Conservation (phyloP, 2,113 vertebrate genomes). For the Hypanus sabinus region DNA sequence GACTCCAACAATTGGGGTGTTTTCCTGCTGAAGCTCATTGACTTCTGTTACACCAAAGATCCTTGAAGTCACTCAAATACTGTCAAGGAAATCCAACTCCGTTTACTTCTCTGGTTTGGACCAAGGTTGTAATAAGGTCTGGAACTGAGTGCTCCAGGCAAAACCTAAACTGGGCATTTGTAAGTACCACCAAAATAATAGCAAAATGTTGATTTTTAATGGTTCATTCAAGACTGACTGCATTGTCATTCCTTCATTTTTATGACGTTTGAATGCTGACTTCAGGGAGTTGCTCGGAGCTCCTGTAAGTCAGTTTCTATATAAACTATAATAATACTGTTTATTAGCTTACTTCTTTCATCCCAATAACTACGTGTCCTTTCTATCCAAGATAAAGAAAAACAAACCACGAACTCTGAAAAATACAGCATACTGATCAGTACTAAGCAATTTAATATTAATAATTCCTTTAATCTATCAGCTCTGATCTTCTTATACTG, state of each 20-base stretch:
- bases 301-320: background rate
- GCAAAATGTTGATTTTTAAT: background rate
- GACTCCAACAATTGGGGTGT: no score
- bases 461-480: background rate
- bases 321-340: background rate
- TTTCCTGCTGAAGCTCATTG: no score
- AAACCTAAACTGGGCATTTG: no score
- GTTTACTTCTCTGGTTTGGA: no score
- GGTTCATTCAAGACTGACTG: background rate
- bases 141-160: no score
- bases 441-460: constrained; percentile 10
- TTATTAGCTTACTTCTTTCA: background rate
- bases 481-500: background rate
- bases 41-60: no score
- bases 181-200: background rate
- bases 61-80: no score
- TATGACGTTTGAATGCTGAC: background rate
- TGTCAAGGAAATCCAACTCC: no score
- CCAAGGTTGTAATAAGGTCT: no score
- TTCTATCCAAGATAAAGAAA: background rate
- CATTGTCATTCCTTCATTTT: background rate
- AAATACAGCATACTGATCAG: background rate
- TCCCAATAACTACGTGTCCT: background rate
- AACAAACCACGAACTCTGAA: background rate
- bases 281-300: background rate